Percentiles rank a stretch among this genome's conserved stretches.
phyloP scores from a whole-genome alignment of 2,113 vertebrate genomes.

The Toxotes jaculatrix region DNA sequence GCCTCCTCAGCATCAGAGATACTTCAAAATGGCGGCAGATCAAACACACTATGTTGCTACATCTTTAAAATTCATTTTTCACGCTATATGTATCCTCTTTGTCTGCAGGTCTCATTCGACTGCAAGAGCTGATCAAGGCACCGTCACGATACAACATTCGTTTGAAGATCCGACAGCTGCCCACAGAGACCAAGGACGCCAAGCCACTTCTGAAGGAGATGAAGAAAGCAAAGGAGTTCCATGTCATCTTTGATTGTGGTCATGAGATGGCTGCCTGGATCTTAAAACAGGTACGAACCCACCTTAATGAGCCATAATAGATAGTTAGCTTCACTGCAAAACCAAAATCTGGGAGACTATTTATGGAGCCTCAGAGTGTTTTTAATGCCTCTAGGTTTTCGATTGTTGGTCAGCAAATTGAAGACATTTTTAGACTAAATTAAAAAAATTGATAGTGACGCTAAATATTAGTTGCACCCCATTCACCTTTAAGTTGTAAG shows the following conservation, averaged over 20 bases:
- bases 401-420: too few species aligned
- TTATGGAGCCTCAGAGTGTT: background rate
- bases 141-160: constrained; percentile 97
- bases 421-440: background rate
- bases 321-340: background rate
- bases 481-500: background rate
- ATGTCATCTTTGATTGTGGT: constrained; percentile 97
- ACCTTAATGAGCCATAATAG: constrained; percentile 30
- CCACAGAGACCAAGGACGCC: constrained; percentile 96
- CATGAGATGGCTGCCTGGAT: constrained; percentile 99
- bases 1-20: constrained; percentile 52
- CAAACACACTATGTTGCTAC: constrained; percentile 55
- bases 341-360: background rate
- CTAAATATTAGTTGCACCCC: background rate
- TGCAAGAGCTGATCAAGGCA: constrained; percentile 99
- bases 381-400: background rate
- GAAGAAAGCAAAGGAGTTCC: constrained; percentile 98
- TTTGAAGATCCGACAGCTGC: constrained; percentile 97
- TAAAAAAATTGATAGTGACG: background rate
- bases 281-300: constrained; percentile 91
- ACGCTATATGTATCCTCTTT: constrained; percentile 68
- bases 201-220: constrained; percentile 98
- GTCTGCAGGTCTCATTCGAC: constrained; percentile 94
- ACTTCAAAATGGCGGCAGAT: constrained; percentile 74
- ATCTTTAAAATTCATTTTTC: constrained; percentile 61